Base-by-base conservation (phyloP, 2,113 vertebrate species). In the Lutjanus erythropterus region DNA sequence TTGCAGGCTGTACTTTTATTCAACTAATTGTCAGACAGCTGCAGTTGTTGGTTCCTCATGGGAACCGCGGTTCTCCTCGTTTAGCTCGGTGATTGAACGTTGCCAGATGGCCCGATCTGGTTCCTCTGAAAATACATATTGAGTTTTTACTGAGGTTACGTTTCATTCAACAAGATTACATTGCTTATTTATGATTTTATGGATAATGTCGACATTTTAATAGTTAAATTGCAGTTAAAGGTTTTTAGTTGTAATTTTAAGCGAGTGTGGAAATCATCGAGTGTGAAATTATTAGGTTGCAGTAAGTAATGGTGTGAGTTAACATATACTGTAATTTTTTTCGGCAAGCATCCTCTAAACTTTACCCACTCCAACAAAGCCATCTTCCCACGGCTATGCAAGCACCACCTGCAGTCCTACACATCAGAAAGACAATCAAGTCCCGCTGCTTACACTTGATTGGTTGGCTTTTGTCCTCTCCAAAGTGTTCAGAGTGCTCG, bases 391-490 rank as follows among this genome's bases (percentile, higher is more conserved):
- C 89, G 70, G 88, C 82, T 90, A 86, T 69, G 86, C 49, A 27
- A 75, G 41, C 7, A 71, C 60, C 49, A 27, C 9, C 21, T 39
- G 16, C n/a, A 23, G 14, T 65, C 53, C 46, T 16, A 31, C 52
- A 53, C 27, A 33, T 33, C 53, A 56, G 16, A 59, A 72, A 56
- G 62, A 46, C 59, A 65, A 46, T 91, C 81, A 91, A 74, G 88
- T 87, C 70, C 81, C 88, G 0, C 82, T 67, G 86, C 83, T 79
- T 19, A 67, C 84, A 55, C 77, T 71, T 25, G 91, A 84, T 60
- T 86, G 85, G 88, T 86, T 91, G 86, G 81, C 68, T 89, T 88
- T 88, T 81, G 92, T 90, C 90, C 90, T 93, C 80, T 94, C 93
- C 84, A 91, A 83, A 86, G 88, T 84, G 84, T 82, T 93, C 74